Percentiles rank a stretch among this genome's conserved stretches.
Conservation (phyloP, 1,140 invertebrate genomes). For the Pentalonia nigronervosa region DNA sequence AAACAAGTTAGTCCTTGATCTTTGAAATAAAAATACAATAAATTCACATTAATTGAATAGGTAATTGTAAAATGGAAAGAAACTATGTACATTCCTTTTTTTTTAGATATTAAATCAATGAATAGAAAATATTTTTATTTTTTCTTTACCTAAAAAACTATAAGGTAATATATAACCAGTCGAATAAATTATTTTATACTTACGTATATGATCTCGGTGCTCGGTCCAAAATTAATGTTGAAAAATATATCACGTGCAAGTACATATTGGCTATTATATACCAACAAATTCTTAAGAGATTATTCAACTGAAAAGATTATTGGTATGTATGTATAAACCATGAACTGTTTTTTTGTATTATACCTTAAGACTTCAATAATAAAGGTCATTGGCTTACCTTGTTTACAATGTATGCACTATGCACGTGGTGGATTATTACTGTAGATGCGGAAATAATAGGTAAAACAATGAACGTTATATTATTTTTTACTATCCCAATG, state of each 20-base stretch:
- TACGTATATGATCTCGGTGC: background rate
- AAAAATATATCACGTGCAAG: background rate
- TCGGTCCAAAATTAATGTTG: background rate
- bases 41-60: background rate
- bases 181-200: slow-evolving; percentile 6
- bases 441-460: background rate
- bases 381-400: slow-evolving; percentile 36
- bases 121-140: background rate
- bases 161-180: background rate
- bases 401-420: slow-evolving; percentile 7
- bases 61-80: background rate
- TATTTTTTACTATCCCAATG: background rate
- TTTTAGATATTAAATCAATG: background rate
- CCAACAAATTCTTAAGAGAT: slow-evolving; percentile 28
- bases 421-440: background rate
- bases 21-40: background rate
- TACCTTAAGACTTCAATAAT: background rate
- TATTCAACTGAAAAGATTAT: slow-evolving; percentile 17
- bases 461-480: slow-evolving; percentile 14
- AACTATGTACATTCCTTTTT: background rate
- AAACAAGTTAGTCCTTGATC: background rate
- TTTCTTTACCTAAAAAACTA: background rate
- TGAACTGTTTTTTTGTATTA: slow-evolving; percentile 13
- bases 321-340: background rate
- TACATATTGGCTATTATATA: background rate